Percentiles rank a stretch among this genome's conserved stretches.
Conservation (phyloP, 1,140 invertebrate species). For the Sinella curviseta region DNA sequence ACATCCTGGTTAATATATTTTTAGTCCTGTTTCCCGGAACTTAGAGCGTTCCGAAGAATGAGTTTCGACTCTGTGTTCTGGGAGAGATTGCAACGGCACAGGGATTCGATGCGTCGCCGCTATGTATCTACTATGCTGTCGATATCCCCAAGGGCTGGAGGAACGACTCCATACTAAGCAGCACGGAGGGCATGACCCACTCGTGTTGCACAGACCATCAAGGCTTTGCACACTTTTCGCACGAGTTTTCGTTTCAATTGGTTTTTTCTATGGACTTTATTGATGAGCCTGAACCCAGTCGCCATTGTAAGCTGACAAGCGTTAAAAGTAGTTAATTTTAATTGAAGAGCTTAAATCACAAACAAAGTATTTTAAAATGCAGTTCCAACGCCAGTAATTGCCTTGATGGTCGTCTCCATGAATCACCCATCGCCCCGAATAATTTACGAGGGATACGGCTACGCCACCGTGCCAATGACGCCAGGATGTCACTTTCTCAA, state of each 20-base stretch:
- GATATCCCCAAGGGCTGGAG: constrained; percentile 43
- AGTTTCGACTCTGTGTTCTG: constrained; percentile 33
- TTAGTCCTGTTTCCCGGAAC: not conserved
- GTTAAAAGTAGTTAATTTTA: not conserved
- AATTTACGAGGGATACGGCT: constrained; percentile 40
- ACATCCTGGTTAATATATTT: too few relatives aligned
- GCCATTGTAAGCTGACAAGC: constrained; percentile 28
- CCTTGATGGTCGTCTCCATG: constrained; percentile 39
- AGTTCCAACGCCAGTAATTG: constrained; percentile 31
- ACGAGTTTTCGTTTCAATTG: constrained; percentile 38
- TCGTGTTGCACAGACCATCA: constrained; percentile 28
- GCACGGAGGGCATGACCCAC: constrained; percentile 40
- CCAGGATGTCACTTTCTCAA: constrained; percentile 34
- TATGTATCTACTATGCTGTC: constrained; percentile 41
- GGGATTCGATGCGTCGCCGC: constrained; percentile 38
- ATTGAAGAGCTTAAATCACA: not conserved
- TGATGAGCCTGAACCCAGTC: constrained; percentile 38
- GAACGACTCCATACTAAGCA: constrained; percentile 32
- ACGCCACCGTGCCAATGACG: constrained; percentile 27
- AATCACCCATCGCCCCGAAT: constrained; percentile 10
- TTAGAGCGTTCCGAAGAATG: constrained; percentile 31
- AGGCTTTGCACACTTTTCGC: constrained; percentile 39
- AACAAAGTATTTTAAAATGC: not conserved
- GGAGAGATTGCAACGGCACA: constrained; percentile 42
- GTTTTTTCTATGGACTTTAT: constrained; percentile 33